phyloP scores from a whole-genome alignment of 2,113 vertebrate genomes.

The Ctenomys sociabilis region DNA sequence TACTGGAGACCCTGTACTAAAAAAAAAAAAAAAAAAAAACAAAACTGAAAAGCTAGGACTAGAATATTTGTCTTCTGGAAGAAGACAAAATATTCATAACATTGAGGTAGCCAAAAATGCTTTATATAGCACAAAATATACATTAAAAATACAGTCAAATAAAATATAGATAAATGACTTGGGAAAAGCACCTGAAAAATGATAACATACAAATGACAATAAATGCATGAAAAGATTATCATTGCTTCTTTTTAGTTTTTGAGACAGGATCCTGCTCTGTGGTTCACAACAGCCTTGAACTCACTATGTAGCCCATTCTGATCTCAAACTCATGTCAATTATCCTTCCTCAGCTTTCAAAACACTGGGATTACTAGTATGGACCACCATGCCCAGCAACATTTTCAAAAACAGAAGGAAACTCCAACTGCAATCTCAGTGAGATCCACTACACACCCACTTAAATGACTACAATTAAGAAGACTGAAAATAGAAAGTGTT shows the following conservation, averaged over 20 bases:
- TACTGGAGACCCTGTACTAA: no score
- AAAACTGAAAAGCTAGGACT: neutral
- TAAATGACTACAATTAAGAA: neutral
- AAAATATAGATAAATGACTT: neutral
- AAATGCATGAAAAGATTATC: neutral
- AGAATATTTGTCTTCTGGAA: neutral
- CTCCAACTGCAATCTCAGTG: neutral
- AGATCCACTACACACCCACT: neutral
- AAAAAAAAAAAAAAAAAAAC: no score
- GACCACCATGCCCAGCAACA: neutral
- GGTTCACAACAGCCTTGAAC: neutral
- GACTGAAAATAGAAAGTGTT: neutral
- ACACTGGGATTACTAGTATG: neutral
- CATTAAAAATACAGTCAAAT: neutral
- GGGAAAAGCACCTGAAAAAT: neutral
- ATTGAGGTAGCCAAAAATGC: neutral
- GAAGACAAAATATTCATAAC: neutral
- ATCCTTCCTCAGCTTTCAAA: neutral
- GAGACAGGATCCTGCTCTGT: neutral
- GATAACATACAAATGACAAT: neutral
- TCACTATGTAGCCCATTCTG: neutral
- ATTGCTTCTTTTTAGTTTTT: neutral
- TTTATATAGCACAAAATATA: neutral
- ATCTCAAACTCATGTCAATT: neutral
- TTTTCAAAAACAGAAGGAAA: neutral